Evolutionary conservation across 2,888 invertebrate genomes (phyloP).

Genomic region (Drosophila mercatorum): DNA sequence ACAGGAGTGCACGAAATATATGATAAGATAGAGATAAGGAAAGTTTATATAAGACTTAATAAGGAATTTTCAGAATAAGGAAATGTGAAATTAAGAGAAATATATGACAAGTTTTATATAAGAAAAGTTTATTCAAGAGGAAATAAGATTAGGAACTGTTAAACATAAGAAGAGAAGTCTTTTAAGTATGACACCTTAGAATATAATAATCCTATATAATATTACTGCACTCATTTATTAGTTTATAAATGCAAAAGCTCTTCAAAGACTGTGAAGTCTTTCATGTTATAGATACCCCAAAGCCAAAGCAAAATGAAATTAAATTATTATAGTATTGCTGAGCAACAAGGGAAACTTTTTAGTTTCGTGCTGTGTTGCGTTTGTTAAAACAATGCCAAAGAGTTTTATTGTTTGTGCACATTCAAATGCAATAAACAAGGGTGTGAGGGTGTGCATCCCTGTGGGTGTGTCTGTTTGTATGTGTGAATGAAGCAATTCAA

Average conservation of each 20-base stretch:
- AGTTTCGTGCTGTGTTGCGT: not conserved
- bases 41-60: too few relatives aligned
- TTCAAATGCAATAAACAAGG: constrained; percentile 41
- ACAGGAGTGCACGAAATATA: too few relatives aligned
- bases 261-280: not conserved
- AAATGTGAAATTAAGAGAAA: too few relatives aligned
- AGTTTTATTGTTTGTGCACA: constrained; percentile 20
- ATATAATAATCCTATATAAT: not conserved
- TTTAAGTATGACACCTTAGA: too few relatives aligned
- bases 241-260: not conserved
- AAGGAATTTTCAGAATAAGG: too few relatives aligned
- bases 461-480: constrained; percentile 3
- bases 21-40: not conserved
- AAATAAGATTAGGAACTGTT: too few relatives aligned
- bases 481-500: constrained; percentile 54
- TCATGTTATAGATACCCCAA: not conserved
- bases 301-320: not conserved
- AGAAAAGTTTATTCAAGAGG: too few relatives aligned
- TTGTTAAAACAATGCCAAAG: constrained; percentile 12
- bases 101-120: too few relatives aligned
- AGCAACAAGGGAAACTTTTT: constrained; percentile 6
- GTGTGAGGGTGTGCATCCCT: not conserved
- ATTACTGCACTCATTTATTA: not conserved
- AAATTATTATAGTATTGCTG: not conserved
- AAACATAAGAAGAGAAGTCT: too few relatives aligned